Evolutionary conservation across 2,113 vertebrate species (phyloP).

Genomic region (Mesitornis unicolor): DNA sequence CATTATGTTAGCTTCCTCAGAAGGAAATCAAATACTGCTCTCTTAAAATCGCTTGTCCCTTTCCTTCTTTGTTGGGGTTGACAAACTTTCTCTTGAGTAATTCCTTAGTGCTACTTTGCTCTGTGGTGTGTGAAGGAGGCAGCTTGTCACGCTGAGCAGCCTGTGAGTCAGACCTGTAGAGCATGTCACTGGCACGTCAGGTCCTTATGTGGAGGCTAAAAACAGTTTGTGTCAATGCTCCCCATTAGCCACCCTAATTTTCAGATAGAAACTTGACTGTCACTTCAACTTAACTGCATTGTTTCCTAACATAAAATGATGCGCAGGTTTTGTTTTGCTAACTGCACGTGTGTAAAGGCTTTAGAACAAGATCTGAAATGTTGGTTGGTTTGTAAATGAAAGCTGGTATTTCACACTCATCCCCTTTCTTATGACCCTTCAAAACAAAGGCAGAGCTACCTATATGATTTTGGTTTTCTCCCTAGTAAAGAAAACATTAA

Average conservation of each 20-base stretch:
- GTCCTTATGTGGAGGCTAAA: conserved; percentile 23
- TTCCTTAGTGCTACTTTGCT: conserved; percentile 10
- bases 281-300: conserved; percentile 44
- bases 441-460: background rate
- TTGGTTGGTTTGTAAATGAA: background rate
- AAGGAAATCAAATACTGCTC: background rate
- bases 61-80: conserved; percentile 1
- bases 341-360: background rate
- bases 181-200: conserved; percentile 54
- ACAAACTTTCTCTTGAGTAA: conserved; percentile 2
- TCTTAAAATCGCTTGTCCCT: background rate
- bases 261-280: conserved; percentile 43
- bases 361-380: background rate
- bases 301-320: background rate
- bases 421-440: background rate
- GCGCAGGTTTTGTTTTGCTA: conserved; percentile 35
- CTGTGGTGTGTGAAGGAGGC: conserved; percentile 19
- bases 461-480: background rate
- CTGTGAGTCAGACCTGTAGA: conserved; percentile 27
- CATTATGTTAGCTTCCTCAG: background rate
- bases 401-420: background rate
- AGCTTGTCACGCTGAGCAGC: background rate
- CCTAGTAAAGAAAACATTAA: background rate
- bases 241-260: conserved; percentile 50
- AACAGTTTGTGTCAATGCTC: conserved; percentile 25